A percentile compares a stretch with the other conserved stretches of the same genome.
These are phyloP conservation scores for Eurypyga helias DNA, from an alignment of 2,113 vertebrate genomes.

Conservation along the genomic window DNA sequence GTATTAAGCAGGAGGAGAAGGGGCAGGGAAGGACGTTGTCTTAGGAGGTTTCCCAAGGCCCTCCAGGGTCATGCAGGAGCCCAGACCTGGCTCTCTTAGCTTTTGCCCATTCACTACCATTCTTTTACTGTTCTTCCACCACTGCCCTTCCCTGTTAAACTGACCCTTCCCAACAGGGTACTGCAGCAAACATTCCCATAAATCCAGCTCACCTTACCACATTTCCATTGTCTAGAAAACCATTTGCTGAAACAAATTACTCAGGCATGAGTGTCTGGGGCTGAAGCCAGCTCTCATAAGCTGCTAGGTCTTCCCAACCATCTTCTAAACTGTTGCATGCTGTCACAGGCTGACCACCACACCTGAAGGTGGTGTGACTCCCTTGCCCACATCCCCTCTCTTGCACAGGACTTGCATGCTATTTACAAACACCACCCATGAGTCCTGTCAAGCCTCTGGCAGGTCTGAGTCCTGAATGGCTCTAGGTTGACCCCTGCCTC, in stretches of 20 bases:
- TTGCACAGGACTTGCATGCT: not conserved
- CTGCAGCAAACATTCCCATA: not conserved
- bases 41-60: not conserved
- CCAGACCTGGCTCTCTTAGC: not conserved
- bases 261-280: not conserved
- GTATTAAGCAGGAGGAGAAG: not conserved
- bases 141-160: not conserved
- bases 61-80: not conserved
- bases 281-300: not conserved
- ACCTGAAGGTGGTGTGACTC: not conserved
- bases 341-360: not conserved
- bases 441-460: fast-evolving
- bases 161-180: not conserved
- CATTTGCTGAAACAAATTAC: not conserved
- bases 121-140: not conserved
- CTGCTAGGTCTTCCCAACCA: not conserved
- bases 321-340: not conserved
- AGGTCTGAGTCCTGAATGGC: not conserved
- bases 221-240: not conserved
- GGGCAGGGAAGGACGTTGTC: not conserved
- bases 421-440: not conserved
- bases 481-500: not conserved
- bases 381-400: not conserved
- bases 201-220: not conserved
- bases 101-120: not conserved